Evolutionary conservation across 1,140 invertebrate species (phyloP).

Genomic region (Chrysopa pallens): DNA sequence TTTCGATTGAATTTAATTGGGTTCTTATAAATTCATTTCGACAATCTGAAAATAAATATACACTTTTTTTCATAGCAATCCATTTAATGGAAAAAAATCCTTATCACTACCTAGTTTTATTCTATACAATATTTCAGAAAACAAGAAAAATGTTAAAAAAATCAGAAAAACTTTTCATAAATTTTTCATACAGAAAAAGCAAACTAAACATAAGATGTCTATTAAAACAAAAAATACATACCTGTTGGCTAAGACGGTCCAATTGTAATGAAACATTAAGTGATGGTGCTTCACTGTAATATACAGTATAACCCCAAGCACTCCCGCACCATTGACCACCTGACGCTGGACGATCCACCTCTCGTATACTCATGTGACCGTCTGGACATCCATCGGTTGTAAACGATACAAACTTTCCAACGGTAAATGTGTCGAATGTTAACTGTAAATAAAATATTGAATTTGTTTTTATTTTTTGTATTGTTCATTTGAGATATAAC

Average conservation of each 20-base stretch:
- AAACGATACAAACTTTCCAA: conserved; percentile 54
- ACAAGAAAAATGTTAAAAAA: too few species aligned
- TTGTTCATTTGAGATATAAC: too few species aligned
- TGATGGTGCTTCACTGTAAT: conserved; percentile 63
- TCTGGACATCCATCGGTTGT: conserved; percentile 62
- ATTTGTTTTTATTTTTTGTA: background rate
- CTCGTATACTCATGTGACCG: conserved; percentile 60
- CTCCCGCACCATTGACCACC: conserved; percentile 72
- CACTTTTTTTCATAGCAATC: too few species aligned
- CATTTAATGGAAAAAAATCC: too few species aligned
- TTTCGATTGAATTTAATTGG: too few species aligned
- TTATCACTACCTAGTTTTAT: too few species aligned
- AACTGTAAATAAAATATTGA: conserved; percentile 28
- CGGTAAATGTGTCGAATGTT: conserved; percentile 57
- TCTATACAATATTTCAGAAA: too few species aligned
- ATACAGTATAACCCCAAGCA: conserved; percentile 68
- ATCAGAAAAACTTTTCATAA: too few species aligned
- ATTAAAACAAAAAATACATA: conserved; percentile 15
- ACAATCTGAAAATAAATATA: too few species aligned
- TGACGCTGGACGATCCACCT: conserved; percentile 45
- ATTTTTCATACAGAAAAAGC: too few species aligned
- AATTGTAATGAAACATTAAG: conserved; percentile 56
- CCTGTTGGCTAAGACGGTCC: conserved; percentile 52
- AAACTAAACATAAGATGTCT: too few species aligned
- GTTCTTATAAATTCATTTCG: too few species aligned